Evolutionary conservation across 1,140 invertebrate species (phyloP).

Genomic region (Drosophila navojoa): DNA sequence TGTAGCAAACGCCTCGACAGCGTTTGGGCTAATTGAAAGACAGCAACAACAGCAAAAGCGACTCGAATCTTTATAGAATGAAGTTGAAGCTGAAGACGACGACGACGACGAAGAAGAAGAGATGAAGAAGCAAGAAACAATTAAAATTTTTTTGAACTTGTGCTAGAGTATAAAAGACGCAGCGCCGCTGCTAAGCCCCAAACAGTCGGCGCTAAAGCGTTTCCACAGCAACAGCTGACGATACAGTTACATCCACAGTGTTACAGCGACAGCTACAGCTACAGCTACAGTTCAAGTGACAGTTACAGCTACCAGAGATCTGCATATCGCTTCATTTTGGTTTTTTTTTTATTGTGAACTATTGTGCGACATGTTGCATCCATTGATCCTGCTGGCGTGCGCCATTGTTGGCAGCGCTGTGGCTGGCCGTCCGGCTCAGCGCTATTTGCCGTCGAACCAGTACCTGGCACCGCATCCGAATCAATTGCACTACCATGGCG

Average conservation of each 20-base stretch:
- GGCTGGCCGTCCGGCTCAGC: slow-evolving; percentile 50
- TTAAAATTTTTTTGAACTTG: slow-evolving; percentile 60
- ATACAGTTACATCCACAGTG: background rate
- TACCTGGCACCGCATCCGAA: slow-evolving; percentile 62
- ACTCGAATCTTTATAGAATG: slow-evolving; percentile 9
- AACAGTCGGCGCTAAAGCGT: slow-evolving; percentile 58
- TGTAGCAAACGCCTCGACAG: slow-evolving; percentile 51
- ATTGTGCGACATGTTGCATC: slow-evolving; percentile 34
- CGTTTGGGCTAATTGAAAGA: slow-evolving; percentile 72
- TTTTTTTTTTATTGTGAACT: slow-evolving; percentile 27
- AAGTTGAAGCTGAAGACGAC: background rate
- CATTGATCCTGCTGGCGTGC: slow-evolving; percentile 32
- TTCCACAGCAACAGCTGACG: slow-evolving; percentile 1
- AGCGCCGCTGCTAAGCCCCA: slow-evolving; percentile 30
- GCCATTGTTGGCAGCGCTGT: slow-evolving; percentile 31
- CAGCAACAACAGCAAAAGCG: slow-evolving; percentile 16
- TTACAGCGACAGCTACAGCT: background rate
- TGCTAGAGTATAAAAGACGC: slow-evolving; percentile 62
- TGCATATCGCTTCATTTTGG: no score
- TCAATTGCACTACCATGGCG: slow-evolving; percentile 71
- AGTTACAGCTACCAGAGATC: background rate
- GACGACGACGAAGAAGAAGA: background rate
- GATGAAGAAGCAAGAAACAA: slow-evolving; percentile 68
- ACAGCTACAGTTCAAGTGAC: background rate
- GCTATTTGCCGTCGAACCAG: slow-evolving; percentile 69